Evolutionary conservation across 2,888 invertebrate species (phyloP), one percentile per base, ranked within the genome.

Genomic region (Drosophila tripunctata): DNA sequence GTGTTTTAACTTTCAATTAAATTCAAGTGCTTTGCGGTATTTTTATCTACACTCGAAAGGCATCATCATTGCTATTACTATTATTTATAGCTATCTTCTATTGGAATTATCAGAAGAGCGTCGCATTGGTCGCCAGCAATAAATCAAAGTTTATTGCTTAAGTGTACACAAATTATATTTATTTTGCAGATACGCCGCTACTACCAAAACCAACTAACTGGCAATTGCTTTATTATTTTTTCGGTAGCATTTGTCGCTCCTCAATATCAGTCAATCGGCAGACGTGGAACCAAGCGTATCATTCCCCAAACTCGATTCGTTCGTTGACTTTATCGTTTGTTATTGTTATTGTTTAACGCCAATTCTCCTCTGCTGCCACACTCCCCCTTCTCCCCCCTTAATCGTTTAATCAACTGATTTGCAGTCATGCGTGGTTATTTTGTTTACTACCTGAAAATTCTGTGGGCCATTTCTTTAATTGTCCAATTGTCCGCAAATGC

Each of bases 381-480:
- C 3, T n/a, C 10, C 19, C 36, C 17, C 19, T 1, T 10, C 17
- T 4, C 7, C 3, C 6, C 65, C 48, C 52, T 64, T 22, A 82
- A 85, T 69, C 73, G 10, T 33, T 31, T 30, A 52, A 51, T 44
- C 24, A 58, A 33, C 58, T 66, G 73, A 78, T 77, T 64, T n/a
- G n/a, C 63, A 54, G 41, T 50, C 66, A 86, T 83, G 83, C 78
- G 80, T 52, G 44, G 70, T 44, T 68, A 63, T 67, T 41, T 67
- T 52, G 66, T 83, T 65, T 67, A 71, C 57, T 84, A 84, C 50
- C 47, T 84, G 17, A 84, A 84, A 79, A 74, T 85, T 61, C 60
- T 87, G 4, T 67, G 67, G 64, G 43, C 45, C 24, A 47, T 72
- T 68, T 72, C 54, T 50, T 44, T 64, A 36, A 38, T 66, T 14